A percentile compares a stretch with the other conserved stretches of the same genome.
phyloP scores from a whole-genome alignment of 2,113 vertebrate genomes.

The Riparia riparia region DNA sequence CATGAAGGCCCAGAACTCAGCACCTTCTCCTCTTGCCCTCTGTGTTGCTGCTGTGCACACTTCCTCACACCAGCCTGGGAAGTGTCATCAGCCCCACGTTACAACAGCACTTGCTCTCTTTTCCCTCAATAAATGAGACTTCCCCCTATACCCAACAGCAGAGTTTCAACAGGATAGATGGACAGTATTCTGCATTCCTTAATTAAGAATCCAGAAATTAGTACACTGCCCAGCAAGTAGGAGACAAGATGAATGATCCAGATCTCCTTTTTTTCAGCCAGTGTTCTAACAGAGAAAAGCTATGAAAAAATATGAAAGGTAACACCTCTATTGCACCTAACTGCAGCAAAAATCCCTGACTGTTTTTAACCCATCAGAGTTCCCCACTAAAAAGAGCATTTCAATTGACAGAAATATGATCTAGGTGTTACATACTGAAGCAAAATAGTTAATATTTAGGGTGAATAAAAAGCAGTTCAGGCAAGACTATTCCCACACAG shows the following conservation, averaged over 20 bases:
- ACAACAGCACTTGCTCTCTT: not conserved
- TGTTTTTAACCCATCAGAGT: not conserved
- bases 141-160: no score
- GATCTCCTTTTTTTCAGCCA: not conserved
- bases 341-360: not conserved
- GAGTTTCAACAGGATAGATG: not conserved
- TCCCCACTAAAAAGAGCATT: not conserved
- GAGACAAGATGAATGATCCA: not conserved
- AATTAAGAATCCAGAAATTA: not conserved
- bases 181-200: not conserved
- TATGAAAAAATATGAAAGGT: not conserved
- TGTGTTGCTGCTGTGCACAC: not conserved
- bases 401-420: not conserved
- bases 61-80: not conserved
- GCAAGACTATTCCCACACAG: not conserved
- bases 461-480: not conserved
- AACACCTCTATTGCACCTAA: not conserved
- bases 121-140: not conserved
- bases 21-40: not conserved
- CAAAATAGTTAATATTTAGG: constrained; percentile 16
- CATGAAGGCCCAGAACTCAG: not conserved
- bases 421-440: not conserved
- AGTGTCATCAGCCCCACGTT: not conserved
- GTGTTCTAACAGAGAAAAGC: not conserved
- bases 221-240: not conserved